Percentiles rank a stretch among this genome's conserved stretches.
These are phyloP conservation scores for Pygoscelis adeliae DNA, from an alignment of 2,113 vertebrate species.

Conservation along the genomic window DNA sequence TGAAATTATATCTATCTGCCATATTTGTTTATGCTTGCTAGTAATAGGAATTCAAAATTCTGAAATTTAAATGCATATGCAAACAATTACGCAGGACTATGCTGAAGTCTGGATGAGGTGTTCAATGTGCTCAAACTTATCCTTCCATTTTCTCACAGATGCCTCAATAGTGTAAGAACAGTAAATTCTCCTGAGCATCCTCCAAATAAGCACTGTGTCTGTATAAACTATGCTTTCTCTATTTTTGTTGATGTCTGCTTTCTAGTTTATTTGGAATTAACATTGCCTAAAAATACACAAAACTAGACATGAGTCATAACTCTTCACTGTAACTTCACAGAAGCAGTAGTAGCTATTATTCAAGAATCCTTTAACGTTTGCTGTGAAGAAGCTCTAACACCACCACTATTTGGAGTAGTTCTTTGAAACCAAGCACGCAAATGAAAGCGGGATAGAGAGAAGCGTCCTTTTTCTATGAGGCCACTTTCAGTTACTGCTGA, in stretches of 20 bases:
- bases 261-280: neutral
- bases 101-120: neutral
- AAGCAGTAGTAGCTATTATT: neutral
- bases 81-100: neutral
- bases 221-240: neutral
- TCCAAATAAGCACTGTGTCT: neutral
- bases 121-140: neutral
- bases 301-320: neutral
- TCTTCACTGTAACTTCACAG: neutral
- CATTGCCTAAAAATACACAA: neutral
- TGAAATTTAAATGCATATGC: neutral
- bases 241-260: neutral
- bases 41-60: neutral
- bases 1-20: neutral
- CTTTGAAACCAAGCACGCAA: neutral
- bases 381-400: neutral
- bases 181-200: neutral
- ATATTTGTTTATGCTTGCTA: neutral
- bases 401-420: neutral
- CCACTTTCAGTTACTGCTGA: neutral
- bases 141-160: neutral
- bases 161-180: neutral
- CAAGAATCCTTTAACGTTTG: neutral
- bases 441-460: neutral
- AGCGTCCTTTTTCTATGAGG: neutral